Evolutionary conservation across 2,113 vertebrate genomes (phyloP).

Genomic region (Macrotis lagotis): DNA sequence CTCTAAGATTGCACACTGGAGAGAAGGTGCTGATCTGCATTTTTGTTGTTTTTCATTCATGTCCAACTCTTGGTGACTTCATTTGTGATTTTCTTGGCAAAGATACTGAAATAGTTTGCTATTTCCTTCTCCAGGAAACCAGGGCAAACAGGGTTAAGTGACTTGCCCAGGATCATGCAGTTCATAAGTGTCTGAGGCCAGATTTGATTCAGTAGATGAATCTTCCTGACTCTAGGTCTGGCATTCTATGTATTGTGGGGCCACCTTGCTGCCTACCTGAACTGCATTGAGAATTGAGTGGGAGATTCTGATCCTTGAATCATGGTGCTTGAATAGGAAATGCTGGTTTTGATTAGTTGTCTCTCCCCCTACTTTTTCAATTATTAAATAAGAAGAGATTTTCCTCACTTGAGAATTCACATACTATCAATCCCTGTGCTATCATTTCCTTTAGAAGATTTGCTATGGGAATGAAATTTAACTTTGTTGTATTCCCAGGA

Average conservation of each 20-base stretch:
- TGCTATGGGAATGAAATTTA: not conserved
- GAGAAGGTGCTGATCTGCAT: not conserved
- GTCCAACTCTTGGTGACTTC: not conserved
- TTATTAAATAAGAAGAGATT: too few relatives aligned
- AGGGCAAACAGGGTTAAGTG: not conserved
- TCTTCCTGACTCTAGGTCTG: not conserved
- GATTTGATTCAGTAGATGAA: not conserved
- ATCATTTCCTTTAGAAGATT: not conserved
- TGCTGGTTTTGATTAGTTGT: too few relatives aligned
- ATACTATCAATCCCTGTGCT: not conserved
- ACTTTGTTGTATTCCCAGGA: not conserved
- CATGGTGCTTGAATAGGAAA: too few relatives aligned
- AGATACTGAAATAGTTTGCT: not conserved
- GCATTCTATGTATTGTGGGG: not conserved
- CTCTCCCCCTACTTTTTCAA: too few relatives aligned
- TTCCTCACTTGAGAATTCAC: not conserved
- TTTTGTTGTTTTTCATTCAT: not conserved
- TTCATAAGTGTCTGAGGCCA: not conserved
- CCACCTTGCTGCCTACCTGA: not conserved
- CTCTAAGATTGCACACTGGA: not conserved
- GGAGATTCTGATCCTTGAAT: too few relatives aligned
- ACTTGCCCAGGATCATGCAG: not conserved
- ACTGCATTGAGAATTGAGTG: not conserved
- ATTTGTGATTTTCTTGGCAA: not conserved
- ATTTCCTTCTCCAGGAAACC: not conserved